phyloP scores from a whole-genome alignment of 2,113 vertebrate genomes.

The Acrocephalus arundinaceus region DNA sequence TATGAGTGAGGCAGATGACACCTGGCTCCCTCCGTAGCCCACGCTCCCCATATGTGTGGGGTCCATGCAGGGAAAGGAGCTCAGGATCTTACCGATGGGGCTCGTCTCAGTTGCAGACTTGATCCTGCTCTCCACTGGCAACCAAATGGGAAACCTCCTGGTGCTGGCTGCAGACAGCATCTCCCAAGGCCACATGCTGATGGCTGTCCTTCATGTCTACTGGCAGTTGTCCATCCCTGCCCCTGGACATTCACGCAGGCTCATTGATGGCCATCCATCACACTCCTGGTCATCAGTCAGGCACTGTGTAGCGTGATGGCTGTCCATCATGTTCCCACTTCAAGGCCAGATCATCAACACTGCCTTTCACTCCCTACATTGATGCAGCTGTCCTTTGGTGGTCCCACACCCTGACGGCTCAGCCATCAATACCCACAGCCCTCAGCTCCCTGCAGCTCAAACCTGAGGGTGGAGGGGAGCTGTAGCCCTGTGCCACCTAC shows the following conservation, averaged over 20 bases:
- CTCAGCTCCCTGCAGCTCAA: not conserved
- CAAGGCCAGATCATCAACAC: not conserved
- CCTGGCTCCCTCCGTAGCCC: not conserved
- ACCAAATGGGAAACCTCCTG: not conserved
- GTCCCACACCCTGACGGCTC: not conserved
- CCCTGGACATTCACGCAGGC: fast-evolving
- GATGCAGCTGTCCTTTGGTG: not conserved
- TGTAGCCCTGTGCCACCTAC: not conserved
- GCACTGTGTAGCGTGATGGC: no score
- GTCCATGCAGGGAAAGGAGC: not conserved
- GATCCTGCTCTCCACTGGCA: not conserved
- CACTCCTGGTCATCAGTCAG: not conserved
- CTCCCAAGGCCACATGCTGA: not conserved
- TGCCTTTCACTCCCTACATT: not conserved
- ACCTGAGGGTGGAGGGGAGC: not conserved
- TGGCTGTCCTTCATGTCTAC: not conserved
- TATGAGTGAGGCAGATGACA: not conserved
- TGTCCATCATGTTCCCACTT: not conserved
- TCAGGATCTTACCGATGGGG: not conserved
- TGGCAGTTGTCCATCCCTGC: not conserved
- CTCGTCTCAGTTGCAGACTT: not conserved
- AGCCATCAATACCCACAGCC: fast-evolving
- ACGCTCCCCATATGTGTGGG: fast-evolving
- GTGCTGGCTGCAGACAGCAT: not conserved
- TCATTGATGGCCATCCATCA: not conserved